Evolutionary conservation across 53 echinoderm and acorn worm species (phyloP), one percentile per base, ranked within the genome.

Genomic region (Crossaster papposus): DNA sequence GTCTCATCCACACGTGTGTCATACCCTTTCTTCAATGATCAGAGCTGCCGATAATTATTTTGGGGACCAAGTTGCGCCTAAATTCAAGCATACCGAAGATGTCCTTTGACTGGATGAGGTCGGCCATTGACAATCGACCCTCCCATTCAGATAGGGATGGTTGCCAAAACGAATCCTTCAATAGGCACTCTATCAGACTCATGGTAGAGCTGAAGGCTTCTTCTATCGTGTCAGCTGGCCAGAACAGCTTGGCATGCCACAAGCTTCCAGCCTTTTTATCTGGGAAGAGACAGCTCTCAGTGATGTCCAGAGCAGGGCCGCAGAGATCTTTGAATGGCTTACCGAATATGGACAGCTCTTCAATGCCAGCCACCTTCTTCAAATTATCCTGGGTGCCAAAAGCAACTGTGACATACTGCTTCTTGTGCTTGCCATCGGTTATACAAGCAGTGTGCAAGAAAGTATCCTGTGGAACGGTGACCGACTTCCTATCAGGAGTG

Each of bases 221-320:
- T 78, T 95, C 97, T 94, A 97, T 95, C 24, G 85, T 91, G 18
- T 83, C 29, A 34, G 72, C 58, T 12, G 95, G 91, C 30, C 65
- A 55, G 77, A 97, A 97, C 50, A 97, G 75, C 91, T 93, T 97
- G 31, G 95, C 95, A 54, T 95, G 88, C 97, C 97, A 97, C 55
- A 97, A 23, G 78, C 87, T 92, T 78, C 70, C 90, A 14, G 34
- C 51, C 33, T 55, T 70, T 29, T 65, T 79, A 82, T 92, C 37
- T 50, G 93, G 91, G 36, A 95, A 91, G 26, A 91, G 72, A 72
- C 72, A n/a, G 8, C 70, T 65, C 20, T 81, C 51, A 2, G 86
- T 62, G 5, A 63, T 74, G 9, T 63, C 36, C 51, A 79, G 80
- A 54, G n/a, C 68, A 24, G 76, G 88, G 31, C 88, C 82, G 65